phyloP scores from a whole-genome alignment of 2,888 invertebrate species.

The Drosophila ezoana region DNA sequence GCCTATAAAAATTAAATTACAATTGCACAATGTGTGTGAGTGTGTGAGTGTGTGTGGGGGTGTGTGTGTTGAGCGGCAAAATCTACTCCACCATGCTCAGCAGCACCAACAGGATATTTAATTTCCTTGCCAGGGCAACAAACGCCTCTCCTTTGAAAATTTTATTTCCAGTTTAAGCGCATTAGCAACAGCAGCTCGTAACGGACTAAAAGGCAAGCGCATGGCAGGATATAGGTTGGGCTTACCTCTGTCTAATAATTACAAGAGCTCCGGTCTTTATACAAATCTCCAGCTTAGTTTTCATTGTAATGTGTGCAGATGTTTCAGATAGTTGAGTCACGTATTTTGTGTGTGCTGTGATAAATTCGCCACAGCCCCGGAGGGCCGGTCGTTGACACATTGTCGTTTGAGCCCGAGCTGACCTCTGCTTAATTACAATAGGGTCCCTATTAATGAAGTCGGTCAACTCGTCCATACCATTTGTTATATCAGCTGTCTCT shows the following conservation, averaged over 20 bases:
- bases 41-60: neutral
- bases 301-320: slow-evolving; percentile 8
- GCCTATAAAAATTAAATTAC: slow-evolving; percentile 38
- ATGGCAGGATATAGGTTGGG: slow-evolving; percentile 1
- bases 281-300: slow-evolving; percentile 34
- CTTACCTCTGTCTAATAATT: slow-evolving; percentile 43
- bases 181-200: slow-evolving; percentile 27
- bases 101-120: slow-evolving; percentile 64
- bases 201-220: neutral
- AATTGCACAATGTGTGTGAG: slow-evolving; percentile 19
- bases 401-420: slow-evolving; percentile 38
- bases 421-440: slow-evolving; percentile 67
- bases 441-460: slow-evolving; percentile 44
- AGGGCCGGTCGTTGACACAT: slow-evolving; percentile 59
- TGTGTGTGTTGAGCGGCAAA: slow-evolving; percentile 5
- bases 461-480: slow-evolving; percentile 5
- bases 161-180: slow-evolving; percentile 40
- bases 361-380: slow-evolving; percentile 45
- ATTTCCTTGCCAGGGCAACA: slow-evolving; percentile 59
- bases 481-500: slow-evolving; percentile 23
- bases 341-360: slow-evolving; percentile 47
- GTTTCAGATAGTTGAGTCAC: slow-evolving; percentile 66
- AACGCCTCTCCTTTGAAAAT: slow-evolving; percentile 45
- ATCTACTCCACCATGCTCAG: neutral
- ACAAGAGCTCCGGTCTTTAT: slow-evolving; percentile 20